Base-by-base conservation (phyloP, 2,888 invertebrate genomes). In the Altica lythri region DNA sequence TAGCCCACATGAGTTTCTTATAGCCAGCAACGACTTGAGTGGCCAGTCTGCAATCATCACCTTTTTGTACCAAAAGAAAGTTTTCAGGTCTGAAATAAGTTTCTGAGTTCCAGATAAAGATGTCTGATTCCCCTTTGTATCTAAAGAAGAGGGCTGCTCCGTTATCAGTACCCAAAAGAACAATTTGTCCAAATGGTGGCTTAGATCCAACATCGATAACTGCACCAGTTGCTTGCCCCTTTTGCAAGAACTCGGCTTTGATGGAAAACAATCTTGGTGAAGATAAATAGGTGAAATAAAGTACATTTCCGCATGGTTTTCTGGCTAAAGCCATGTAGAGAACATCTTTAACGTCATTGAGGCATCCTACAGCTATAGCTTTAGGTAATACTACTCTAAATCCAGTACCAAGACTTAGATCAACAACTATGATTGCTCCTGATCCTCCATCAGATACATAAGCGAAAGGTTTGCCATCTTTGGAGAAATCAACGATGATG, bases 81-180 rank as follows among this genome's bases (percentile, higher is more conserved):
- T 84, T 83, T 37, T 81, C 78, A 17, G 75, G 66, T 50, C 76
- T 79, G 71, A 85, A 83, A 47, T 78, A 74, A 0, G 80, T 80
- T 46, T 82, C 80, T 1, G 81, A 78, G 69, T 86, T 81, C 86
- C 86, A 86, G 72, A 82, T 78, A 69, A 81, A 85, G 43, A 86
- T 79, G 55, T 84, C 83, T 8, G 82, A 79, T 62, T 82, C 79
- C 12, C 85, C 84, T 68, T 81, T 80, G 65, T 78, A 79, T n/a
- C 85, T 77, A 75, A 85, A 82, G 78, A 85, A 85, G 9, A 85
- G 70, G 3, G 80, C 78, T 6, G 78, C 76, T 5, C 81, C 83
- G 32, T 83, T 81, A 67, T 86, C 85, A 2, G 81, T 82, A 18
- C 85, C 85, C 30, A 85, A 71, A 1, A 84, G 61, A 2, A 85